Base-by-base conservation (phyloP, 2,888 invertebrate genomes). In the Lithodes maja region DNA sequence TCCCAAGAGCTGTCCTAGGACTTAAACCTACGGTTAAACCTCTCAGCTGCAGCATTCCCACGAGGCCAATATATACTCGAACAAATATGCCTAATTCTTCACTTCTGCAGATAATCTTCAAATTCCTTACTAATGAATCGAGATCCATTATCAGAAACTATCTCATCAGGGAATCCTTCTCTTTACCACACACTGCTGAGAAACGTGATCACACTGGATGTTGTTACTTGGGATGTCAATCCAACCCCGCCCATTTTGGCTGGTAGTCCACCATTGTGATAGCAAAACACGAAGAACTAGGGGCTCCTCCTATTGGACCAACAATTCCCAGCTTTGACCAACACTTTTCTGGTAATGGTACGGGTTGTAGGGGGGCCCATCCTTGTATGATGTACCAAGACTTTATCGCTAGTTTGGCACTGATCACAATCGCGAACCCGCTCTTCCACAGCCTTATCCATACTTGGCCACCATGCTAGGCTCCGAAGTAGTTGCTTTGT, bases 301-400 rank as follows among this genome's bases (percentile, higher is more conserved):
- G 50, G 5, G 78, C 78, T 78, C 78, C 78, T 12, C 52, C 78
- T 9, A 78, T 78, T 15, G 53, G 78, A n/a, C 53, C 53, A 52
- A 78, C 78, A 15, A 78, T 78, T 52, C 78, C 78, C 78, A 78
- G 78, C n/a, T 78, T 78, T 78, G 52, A 50, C 78, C 53, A 33
- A 12, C 78, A 78, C 12, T 3, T 7, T 3, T 78, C 78, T 52
- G 52, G 78, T 52, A 78, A n/a, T 12, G 3, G 5, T 52, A 52
- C 78, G 49, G 78, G 78, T 52, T 78, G 78, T n/a, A 78, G 78
- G 15, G 78, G 75, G 33, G 75, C 33, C 78, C 53, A 52, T 12
- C 1, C 52, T 15, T 3, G 78, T 78, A 50, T n/a, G 5, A 3
- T 78, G 78, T 7, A 15, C 1, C 49, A 78, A 15, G 2, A 78